These are phyloP conservation scores for Solen grandis DNA, from an alignment of 1,140 invertebrate genomes.

Conservation along the genomic window DNA sequence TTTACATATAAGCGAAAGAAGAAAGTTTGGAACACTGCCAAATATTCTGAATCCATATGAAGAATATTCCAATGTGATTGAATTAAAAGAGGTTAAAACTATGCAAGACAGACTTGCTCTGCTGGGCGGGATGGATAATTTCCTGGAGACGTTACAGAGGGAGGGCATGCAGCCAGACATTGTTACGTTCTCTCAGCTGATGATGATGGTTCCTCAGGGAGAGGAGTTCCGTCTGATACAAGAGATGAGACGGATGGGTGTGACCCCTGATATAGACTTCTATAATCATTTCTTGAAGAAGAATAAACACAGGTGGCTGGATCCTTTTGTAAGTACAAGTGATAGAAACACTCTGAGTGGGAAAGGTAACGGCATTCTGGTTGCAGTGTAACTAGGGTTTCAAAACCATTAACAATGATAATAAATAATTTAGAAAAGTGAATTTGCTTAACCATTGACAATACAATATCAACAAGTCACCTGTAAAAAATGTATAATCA, in stretches of 20 bases:
- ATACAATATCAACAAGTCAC: no score
- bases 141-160: conserved; percentile 87
- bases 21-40: conserved; percentile 33
- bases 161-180: conserved; percentile 87
- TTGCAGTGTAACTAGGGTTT: neutral
- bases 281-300: conserved; percentile 89
- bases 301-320: no score
- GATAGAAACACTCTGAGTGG: neutral
- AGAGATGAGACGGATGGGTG: conserved; percentile 83
- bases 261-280: conserved; percentile 89
- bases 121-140: conserved; percentile 89
- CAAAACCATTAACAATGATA: neutral
- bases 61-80: conserved; percentile 6
- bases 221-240: conserved; percentile 85
- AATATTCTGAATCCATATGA: conserved; percentile 53
- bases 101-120: conserved; percentile 83
- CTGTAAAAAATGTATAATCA: neutral
- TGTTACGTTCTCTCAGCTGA: conserved; percentile 89
- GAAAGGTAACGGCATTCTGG: neutral
- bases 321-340: neutral
- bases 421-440: neutral
- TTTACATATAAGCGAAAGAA: no score
- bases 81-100: conserved; percentile 32
- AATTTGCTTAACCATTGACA: no score
- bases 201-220: conserved; percentile 85